Conservation (phyloP, 2,888 invertebrate genomes). For the Drosophila barbarae region DNA sequence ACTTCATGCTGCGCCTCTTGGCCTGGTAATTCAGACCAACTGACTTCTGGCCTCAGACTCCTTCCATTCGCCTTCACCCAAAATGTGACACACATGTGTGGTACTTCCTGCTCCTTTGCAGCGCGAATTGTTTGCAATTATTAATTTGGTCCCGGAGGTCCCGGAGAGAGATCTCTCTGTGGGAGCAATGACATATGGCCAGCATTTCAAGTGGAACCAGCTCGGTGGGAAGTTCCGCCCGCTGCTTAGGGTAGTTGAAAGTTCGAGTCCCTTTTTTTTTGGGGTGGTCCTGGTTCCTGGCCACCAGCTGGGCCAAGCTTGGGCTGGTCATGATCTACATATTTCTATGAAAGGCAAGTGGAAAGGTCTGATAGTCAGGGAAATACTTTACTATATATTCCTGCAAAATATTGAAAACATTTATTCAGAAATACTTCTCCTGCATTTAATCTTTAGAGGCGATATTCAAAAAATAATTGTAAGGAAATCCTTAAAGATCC, state of each 20-base stretch:
- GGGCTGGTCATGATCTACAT: slow-evolving; percentile 11
- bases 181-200: slow-evolving; percentile 49
- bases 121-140: slow-evolving; percentile 67
- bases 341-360: slow-evolving; percentile 20
- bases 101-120: slow-evolving; percentile 27
- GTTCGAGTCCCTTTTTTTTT: slow-evolving; percentile 6
- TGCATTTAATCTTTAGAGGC: not conserved
- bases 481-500: not conserved
- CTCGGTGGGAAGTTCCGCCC: slow-evolving; percentile 44
- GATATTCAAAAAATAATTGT: not conserved
- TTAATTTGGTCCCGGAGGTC: slow-evolving; percentile 55
- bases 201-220: slow-evolving; percentile 42
- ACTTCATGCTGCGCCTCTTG: slow-evolving; percentile 57
- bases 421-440: too few relatives aligned
- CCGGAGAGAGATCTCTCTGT: slow-evolving; percentile 8
- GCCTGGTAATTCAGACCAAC: slow-evolving; percentile 55
- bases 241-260: slow-evolving; percentile 29
- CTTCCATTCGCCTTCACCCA: slow-evolving; percentile 8
- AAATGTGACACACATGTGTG: slow-evolving; percentile 64
- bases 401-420: too few relatives aligned
- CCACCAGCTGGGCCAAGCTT: slow-evolving; percentile 29
- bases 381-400: not conserved
- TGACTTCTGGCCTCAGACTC: slow-evolving; percentile 43
- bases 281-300: slow-evolving; percentile 23
- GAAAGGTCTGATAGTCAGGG: not conserved